Evolutionary conservation across 1,140 invertebrate species (phyloP).

Genomic region (Drepana arcuata): DNA sequence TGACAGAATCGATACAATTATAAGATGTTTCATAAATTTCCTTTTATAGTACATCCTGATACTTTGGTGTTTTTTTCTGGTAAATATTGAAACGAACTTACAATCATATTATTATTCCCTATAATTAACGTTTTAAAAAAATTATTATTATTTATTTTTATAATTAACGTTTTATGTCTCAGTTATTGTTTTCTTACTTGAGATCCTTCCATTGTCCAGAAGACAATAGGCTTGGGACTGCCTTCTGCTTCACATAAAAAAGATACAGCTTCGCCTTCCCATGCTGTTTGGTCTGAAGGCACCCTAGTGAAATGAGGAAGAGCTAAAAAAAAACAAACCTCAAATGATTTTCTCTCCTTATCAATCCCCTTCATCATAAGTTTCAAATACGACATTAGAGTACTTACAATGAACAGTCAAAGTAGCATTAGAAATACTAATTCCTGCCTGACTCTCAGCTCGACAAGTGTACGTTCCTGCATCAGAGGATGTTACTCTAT

Average conservation of each 20-base stretch:
- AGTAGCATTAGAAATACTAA: constrained; percentile 49
- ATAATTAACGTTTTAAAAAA: too few relatives aligned
- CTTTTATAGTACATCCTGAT: too few relatives aligned
- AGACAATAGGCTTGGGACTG: constrained; percentile 89
- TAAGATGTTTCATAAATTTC: too few relatives aligned
- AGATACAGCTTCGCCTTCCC: constrained; percentile 84
- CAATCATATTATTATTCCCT: too few relatives aligned
- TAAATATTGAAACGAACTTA: too few relatives aligned
- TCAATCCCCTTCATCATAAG: too few relatives aligned
- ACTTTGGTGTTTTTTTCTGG: too few relatives aligned
- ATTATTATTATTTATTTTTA: too few relatives aligned
- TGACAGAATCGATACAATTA: too few relatives aligned
- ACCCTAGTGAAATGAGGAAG: constrained; percentile 91
- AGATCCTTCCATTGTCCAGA: constrained; percentile 88
- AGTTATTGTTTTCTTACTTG: constrained; percentile 48
- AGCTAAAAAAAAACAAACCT: constrained; percentile 76
- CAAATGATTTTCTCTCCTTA: too few relatives aligned
- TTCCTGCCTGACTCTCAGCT: constrained; percentile 67
- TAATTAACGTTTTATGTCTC: too few relatives aligned
- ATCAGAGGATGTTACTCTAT: constrained; percentile 53
- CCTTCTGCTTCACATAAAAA: constrained; percentile 93
- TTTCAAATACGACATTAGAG: too few relatives aligned
- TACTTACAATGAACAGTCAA: constrained; percentile 66
- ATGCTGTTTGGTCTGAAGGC: constrained; percentile 87
- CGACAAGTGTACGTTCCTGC: constrained; percentile 64